These are phyloP conservation scores for Nematostella vectensis DNA, from an alignment of 92 coral and sea anemone genomes.

Conservation along the genomic window DNA sequence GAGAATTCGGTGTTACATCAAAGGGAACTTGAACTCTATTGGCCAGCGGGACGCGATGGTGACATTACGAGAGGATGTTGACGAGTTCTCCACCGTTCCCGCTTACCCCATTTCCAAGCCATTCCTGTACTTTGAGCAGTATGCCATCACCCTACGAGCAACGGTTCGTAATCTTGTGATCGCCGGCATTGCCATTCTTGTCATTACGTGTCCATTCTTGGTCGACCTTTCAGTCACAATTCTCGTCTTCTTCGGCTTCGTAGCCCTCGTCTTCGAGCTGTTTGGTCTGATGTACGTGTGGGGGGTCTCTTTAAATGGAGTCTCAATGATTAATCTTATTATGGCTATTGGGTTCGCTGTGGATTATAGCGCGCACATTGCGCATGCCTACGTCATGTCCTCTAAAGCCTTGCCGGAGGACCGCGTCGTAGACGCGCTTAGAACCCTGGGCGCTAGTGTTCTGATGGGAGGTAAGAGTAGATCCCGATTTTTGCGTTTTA, in stretches of 20 bases:
- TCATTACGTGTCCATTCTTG: conserved; percentile 62
- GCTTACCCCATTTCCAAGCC: conserved; percentile 44
- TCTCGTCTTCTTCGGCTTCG: conserved; percentile 62
- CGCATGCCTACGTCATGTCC: conserved; percentile 77
- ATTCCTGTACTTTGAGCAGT: conserved; percentile 71
- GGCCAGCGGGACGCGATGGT: conserved; percentile 45
- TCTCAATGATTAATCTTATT: conserved; percentile 86
- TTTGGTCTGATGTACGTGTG: conserved; percentile 84
- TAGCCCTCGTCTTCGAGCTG: conserved; percentile 67
- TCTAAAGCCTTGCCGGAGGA: conserved; percentile 51
- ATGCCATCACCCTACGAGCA: conserved; percentile 42
- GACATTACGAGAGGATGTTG: conserved; percentile 46
- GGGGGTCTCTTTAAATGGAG: conserved; percentile 73
- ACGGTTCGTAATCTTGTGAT: conserved; percentile 58
- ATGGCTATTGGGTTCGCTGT: conserved; percentile 94
- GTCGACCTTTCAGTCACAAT: conserved; percentile 41
- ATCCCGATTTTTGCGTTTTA: too few species aligned
- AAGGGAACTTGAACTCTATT: conserved; percentile 30
- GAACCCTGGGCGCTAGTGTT: conserved; percentile 84
- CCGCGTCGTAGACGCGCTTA: conserved; percentile 72
- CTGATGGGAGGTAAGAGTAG: conserved; percentile 84
- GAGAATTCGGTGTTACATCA: conserved; percentile 59
- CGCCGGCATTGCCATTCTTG: conserved; percentile 53
- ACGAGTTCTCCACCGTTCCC: conserved; percentile 34
- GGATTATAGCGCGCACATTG: conserved; percentile 93